Conservation (phyloP, 2,888 invertebrate species). For the Drosophila yooni region DNA sequence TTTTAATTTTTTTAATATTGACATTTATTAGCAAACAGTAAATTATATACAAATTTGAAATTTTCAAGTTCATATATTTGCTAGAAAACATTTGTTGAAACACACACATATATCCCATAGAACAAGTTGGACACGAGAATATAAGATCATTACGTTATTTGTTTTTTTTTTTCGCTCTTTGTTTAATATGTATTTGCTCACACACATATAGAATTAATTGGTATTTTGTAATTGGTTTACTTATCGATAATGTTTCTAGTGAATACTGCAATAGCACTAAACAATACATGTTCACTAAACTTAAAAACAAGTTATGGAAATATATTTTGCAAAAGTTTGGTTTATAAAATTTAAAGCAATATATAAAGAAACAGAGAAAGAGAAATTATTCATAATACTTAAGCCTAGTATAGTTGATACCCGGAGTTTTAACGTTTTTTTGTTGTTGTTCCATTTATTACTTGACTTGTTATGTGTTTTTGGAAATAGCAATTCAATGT, state of each 20-base stretch:
- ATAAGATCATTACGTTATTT: not conserved
- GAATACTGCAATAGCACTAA: conserved; percentile 76
- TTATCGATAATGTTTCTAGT: conserved; percentile 60
- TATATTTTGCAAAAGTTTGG: conserved; percentile 62
- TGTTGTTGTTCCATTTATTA: conserved; percentile 13
- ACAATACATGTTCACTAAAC: conserved; percentile 66
- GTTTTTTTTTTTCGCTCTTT: not conserved
- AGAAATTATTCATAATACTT: conserved; percentile 8
- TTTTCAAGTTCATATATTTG: conserved; percentile 3
- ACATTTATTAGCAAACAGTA: conserved; percentile 14
- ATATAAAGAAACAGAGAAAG: conserved; percentile 3
- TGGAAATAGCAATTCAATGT: conserved; percentile 44
- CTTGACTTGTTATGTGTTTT: conserved; percentile 22
- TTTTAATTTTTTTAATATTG: not conserved
- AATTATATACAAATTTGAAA: conserved; percentile 8
- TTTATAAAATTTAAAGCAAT: conserved; percentile 1
- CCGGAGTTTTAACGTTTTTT: conserved; percentile 28
- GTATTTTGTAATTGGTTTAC: conserved; percentile 62
- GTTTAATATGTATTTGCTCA: conserved; percentile 20
- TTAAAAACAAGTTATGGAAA: conserved; percentile 66
- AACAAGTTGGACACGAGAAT: conserved; percentile 1
- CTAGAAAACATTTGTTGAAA: conserved; percentile 6
- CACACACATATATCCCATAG: conserved; percentile 4
- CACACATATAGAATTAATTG: conserved; percentile 28
- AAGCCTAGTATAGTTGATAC: conserved; percentile 29